Evolutionary conservation across 2,113 vertebrate genomes (phyloP).

Genomic region (Oceanodroma tethys): DNA sequence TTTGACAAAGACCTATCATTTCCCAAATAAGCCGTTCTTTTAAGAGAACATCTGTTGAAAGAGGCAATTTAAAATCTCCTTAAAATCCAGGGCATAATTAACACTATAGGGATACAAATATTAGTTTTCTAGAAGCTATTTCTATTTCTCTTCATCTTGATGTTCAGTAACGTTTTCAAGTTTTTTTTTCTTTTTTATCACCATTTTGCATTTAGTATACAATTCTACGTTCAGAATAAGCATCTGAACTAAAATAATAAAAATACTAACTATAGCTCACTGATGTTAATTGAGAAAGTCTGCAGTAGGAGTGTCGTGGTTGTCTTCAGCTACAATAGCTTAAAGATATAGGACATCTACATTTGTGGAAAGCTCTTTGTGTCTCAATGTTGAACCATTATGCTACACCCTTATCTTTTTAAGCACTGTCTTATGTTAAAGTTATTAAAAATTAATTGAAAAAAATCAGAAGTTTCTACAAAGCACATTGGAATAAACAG

Average conservation of each 20-base stretch:
- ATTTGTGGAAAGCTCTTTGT: background rate
- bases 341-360: background rate
- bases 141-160: constrained; percentile 59
- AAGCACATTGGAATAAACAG: background rate
- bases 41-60: constrained; percentile 76
- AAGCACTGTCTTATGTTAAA: background rate
- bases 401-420: background rate
- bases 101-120: constrained; percentile 73
- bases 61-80: constrained; percentile 72
- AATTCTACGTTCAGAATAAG: background rate
- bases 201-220: background rate
- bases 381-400: background rate
- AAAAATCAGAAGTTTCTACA: background rate
- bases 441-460: background rate
- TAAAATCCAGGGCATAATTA: constrained; percentile 75
- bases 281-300: background rate
- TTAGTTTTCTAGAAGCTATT: constrained; percentile 73
- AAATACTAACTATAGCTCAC: background rate
- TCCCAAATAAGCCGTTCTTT: constrained; percentile 71
- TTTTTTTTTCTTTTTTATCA: background rate
- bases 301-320: background rate
- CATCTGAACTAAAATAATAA: background rate
- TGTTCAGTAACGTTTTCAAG: constrained; percentile 50
- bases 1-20: constrained; percentile 70
- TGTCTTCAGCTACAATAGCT: background rate